Evolutionary conservation across 2,113 vertebrate genomes (phyloP).

Genomic region (Anarhynchus alexandrinus): DNA sequence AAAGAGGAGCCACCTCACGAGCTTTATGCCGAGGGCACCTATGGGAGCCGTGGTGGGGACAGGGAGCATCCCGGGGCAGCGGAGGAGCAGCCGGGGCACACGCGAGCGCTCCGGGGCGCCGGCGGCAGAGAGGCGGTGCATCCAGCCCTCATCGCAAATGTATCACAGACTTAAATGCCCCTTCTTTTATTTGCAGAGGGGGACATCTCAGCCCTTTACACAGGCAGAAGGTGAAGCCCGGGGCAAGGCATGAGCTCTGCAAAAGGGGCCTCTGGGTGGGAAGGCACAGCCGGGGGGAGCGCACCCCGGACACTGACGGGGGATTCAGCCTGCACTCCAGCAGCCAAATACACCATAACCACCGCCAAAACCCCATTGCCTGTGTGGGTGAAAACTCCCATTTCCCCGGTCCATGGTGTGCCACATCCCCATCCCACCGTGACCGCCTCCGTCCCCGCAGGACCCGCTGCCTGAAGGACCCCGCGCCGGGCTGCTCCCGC

Average conservation of each 20-base stretch:
- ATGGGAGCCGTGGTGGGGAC: background rate
- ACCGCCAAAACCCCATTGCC: accelerated
- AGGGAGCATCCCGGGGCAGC: background rate
- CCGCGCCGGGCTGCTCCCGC: too few relatives aligned
- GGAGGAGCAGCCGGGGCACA: background rate
- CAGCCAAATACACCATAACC: background rate
- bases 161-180: background rate
- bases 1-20: background rate
- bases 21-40: background rate
- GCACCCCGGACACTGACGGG: accelerated
- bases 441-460: accelerated
- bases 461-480: background rate
- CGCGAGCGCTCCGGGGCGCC: accelerated
- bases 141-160: background rate
- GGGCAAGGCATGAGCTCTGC: background rate
- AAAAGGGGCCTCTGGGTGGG: background rate
- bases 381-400: accelerated
- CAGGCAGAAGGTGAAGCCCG: background rate
- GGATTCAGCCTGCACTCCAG: background rate
- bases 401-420: accelerated
- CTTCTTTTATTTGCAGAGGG: background rate
- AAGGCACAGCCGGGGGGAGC: background rate
- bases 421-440: accelerated
- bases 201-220: background rate
- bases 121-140: accelerated